A percentile compares a stretch with the other conserved stretches of the same genome.
Conservation (phyloP, 1,140 invertebrate genomes). For the Diabrotica undecimpunctata region DNA sequence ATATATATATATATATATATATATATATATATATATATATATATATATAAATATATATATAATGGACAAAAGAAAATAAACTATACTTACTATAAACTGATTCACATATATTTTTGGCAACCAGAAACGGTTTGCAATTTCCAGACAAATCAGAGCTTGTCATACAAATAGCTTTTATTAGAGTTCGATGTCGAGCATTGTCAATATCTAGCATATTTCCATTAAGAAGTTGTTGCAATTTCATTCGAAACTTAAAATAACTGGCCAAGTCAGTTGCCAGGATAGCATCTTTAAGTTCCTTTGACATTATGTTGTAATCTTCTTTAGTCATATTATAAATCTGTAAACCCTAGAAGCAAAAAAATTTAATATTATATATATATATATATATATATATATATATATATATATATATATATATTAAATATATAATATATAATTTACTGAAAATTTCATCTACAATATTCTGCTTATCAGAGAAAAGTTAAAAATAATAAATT, state of each 20-base stretch:
- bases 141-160: conserved; percentile 56
- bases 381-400: background rate
- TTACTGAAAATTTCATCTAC: too few species aligned
- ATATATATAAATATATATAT: too few species aligned
- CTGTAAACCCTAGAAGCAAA: conserved; percentile 23
- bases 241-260: conserved; percentile 52
- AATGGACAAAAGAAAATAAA: too few species aligned
- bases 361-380: conserved; percentile 4
- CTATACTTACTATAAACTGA: conserved; percentile 50
- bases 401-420: too few species aligned
- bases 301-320: conserved; percentile 32
- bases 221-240: conserved; percentile 48
- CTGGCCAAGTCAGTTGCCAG: conserved; percentile 55
- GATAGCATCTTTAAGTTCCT: conserved; percentile 53
- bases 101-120: conserved; percentile 51
- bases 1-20: too few species aligned
- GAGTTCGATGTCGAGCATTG: conserved; percentile 46
- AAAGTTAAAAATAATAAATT: too few species aligned
- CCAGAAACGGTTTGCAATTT: conserved; percentile 53
- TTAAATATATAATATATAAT: conserved; percentile 4
- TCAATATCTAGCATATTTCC: conserved; percentile 49
- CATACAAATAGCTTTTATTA: conserved; percentile 56
- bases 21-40: too few species aligned
- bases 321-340: conserved; percentile 27
- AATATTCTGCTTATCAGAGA: too few species aligned